Conservation (phyloP, 53 echinoderm and acorn worm genomes). For the Actinopyga echinites region DNA sequence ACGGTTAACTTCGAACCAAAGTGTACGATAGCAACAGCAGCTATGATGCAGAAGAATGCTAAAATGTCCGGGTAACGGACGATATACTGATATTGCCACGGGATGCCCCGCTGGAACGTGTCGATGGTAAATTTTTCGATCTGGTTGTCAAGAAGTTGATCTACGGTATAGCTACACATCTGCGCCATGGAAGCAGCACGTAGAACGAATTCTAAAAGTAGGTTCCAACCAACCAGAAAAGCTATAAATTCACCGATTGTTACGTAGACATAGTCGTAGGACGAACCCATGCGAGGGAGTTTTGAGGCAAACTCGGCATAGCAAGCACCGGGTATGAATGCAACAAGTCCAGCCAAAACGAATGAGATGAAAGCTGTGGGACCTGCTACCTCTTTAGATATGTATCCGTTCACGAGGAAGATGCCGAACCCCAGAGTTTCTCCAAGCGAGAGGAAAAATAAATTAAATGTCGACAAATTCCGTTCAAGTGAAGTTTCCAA, state of each 20-base stretch:
- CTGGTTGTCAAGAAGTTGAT: neutral
- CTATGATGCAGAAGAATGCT: constrained; percentile 6
- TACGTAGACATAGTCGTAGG: constrained; percentile 77
- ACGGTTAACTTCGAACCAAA: constrained; percentile 19
- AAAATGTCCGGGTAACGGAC: constrained; percentile 5
- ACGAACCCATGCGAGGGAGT: constrained; percentile 74
- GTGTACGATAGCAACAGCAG: neutral
- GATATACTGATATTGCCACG: neutral
- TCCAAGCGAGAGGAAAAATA: constrained; percentile 18
- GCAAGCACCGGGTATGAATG: constrained; percentile 36
- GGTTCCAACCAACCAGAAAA: constrained; percentile 82
- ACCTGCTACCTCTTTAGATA: constrained; percentile 27
- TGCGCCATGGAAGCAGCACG: constrained; percentile 73
- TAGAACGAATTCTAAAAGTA: constrained; percentile 78
- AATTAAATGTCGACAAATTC: constrained; percentile 13
- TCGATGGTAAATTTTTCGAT: neutral
- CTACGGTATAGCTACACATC: constrained; percentile 49
- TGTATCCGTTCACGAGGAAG: constrained; percentile 30
- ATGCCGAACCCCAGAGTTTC: constrained; percentile 22
- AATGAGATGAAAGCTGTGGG: constrained; percentile 3
- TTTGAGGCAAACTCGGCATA: constrained; percentile 82
- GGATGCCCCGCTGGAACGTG: neutral
- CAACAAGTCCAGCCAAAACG: constrained; percentile 14
- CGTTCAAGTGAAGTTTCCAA: constrained; percentile 10
- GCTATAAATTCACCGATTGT: constrained; percentile 75